These are phyloP conservation scores for Andrena camellia DNA, from an alignment of 2,888 invertebrate species.

Conservation along the genomic window DNA sequence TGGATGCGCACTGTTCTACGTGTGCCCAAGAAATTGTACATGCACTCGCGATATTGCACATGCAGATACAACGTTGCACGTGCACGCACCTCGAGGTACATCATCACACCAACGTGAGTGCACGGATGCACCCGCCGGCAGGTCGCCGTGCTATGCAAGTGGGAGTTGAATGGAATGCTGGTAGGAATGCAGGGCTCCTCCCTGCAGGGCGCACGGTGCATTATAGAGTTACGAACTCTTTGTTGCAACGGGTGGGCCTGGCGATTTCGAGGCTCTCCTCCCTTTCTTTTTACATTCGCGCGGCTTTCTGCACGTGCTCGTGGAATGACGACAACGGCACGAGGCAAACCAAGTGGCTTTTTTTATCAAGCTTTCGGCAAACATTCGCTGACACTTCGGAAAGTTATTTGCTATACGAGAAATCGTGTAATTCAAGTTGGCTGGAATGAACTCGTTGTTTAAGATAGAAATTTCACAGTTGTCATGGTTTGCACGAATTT, in stretches of 20 bases:
- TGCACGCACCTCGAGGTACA: slow-evolving; percentile 64
- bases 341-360: slow-evolving; percentile 7
- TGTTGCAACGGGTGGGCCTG: slow-evolving; percentile 69
- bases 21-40: slow-evolving; percentile 38
- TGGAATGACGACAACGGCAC: slow-evolving; percentile 54
- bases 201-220: slow-evolving; percentile 73
- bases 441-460: background rate
- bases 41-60: slow-evolving; percentile 52
- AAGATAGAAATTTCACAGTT: background rate
- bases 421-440: background rate
- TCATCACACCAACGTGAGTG: slow-evolving; percentile 56
- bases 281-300: slow-evolving; percentile 55
- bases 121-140: slow-evolving; percentile 69
- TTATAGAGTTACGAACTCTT: slow-evolving; percentile 75
- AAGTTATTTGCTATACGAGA: background rate
- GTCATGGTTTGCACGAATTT: no score
- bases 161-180: slow-evolving; percentile 74
- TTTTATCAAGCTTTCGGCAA: slow-evolving; percentile 27
- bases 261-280: slow-evolving; percentile 64
- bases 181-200: slow-evolving; percentile 72
- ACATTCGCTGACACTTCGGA: background rate
- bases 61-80: slow-evolving; percentile 47
- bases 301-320: slow-evolving; percentile 62
- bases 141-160: slow-evolving; percentile 66
- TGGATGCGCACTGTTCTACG: slow-evolving; percentile 18